phyloP scores from a whole-genome alignment of 2,888 invertebrate species.

The Mesochorus sp. region DNA sequence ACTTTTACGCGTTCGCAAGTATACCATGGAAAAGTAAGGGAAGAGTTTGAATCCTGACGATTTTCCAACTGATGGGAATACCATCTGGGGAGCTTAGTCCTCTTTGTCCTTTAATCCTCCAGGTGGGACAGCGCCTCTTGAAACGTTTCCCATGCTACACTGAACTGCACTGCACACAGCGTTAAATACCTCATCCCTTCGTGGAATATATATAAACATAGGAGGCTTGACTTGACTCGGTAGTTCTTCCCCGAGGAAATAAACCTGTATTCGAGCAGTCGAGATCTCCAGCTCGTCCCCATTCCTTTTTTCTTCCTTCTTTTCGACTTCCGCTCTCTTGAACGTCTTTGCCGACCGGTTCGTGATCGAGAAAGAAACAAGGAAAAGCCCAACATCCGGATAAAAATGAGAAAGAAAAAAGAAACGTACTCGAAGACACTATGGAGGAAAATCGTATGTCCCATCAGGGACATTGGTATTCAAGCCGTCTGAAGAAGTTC shows the following conservation, averaged over 20 bases:
- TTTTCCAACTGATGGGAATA: conserved; percentile 15
- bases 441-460: conserved; percentile 39
- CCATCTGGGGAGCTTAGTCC: conserved; percentile 26
- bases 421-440: no score
- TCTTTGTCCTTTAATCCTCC: conserved; percentile 40
- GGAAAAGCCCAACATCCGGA: background rate
- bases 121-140: conserved; percentile 3
- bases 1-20: no score
- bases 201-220: background rate
- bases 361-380: conserved; percentile 10
- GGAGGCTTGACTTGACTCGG: background rate
- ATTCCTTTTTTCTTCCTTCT: background rate
- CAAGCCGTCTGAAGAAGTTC: conserved; percentile 40
- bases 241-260: conserved; percentile 30
- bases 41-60: background rate
- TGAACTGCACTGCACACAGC: conserved; percentile 5
- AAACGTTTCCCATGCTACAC: conserved; percentile 13
- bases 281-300: background rate
- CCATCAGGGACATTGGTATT: conserved; percentile 53
- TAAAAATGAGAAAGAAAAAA: background rate
- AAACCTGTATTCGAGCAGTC: conserved; percentile 18
- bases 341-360: background rate
- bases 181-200: conserved; percentile 18
- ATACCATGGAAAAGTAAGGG: background rate
- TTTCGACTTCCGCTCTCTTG: conserved; percentile 3